Evolutionary conservation across 2,888 invertebrate genomes (phyloP), one percentile per base, ranked within the genome.

Genomic region (Trissonchulus latispiculum): DNA sequence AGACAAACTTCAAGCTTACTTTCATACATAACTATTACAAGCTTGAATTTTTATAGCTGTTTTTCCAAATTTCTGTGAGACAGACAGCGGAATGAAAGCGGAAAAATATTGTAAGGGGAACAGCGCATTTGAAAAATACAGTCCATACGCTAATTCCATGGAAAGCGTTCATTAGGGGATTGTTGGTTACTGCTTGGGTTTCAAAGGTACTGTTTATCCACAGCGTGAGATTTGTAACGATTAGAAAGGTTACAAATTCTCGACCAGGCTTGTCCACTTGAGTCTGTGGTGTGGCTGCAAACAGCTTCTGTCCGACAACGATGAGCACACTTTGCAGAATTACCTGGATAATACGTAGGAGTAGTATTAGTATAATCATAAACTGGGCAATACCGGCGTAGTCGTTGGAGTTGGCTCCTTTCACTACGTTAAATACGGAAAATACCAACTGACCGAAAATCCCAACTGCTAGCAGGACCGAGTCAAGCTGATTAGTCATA

Each of bases 161-260:
- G 86, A 94, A 93, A 80, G 92, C 90, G 80, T 93, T 87, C 82
- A 86, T 86, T 33, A 87, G 85, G 77, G 94, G 94, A 86, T 94
- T 93, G 78, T 92, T 92, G 80, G 91, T 89, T 76, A 94, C 93
- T 86, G 94, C 93, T 85, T 93, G 92, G 78, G 91, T 91, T 85
- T 95, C 94, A 83, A 95, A 93, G 61, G 94, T 94, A 85, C 93
- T 93, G 81, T 95, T 92, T 77, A 93, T 90, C 91, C 95, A 95
- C 90, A 95, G 91, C 79, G 95, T 93, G 79, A 95, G 90, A 85
- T 95, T 95, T 86, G 92, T 92, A 83, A 95, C 93, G 75, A 95
- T 88, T 76, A 95, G 87, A 87, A 95, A 95, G 76, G 95, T 95
- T 77, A 96, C 93, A 75, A 94, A 90, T 84, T 95, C 95, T 75